Conservation (phyloP, 2,888 invertebrate genomes). For the Toxonevra muliebris region DNA sequence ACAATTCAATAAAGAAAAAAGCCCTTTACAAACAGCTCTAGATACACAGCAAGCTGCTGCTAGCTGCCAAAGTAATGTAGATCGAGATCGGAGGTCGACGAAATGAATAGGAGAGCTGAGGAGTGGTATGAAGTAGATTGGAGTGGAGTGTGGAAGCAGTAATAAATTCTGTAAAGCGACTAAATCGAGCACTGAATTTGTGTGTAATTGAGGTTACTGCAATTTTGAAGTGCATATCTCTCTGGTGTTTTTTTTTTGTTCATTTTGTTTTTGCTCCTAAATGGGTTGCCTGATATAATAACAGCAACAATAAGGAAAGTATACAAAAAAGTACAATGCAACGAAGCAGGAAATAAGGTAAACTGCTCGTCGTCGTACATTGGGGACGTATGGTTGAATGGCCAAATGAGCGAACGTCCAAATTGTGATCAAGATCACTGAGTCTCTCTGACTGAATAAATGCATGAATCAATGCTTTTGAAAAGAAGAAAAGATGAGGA, state of each 20-base stretch:
- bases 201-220: conserved; percentile 57
- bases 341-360: conserved; percentile 12
- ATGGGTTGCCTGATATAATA: background rate
- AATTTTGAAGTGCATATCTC: conserved; percentile 48
- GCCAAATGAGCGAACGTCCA: conserved; percentile 44
- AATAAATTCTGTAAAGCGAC: conserved; percentile 21
- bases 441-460: conserved; percentile 28
- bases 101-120: background rate
- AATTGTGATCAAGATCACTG: conserved; percentile 56
- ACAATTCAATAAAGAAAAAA: background rate
- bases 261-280: background rate
- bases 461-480: conserved; percentile 23
- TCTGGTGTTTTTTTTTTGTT: conserved; percentile 44
- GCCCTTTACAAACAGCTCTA: conserved; percentile 14
- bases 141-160: conserved; percentile 10
- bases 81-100: background rate
- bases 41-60: too few relatives aligned
- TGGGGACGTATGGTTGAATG: conserved; percentile 37
- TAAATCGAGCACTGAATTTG: conserved; percentile 27
- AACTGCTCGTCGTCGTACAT: conserved; percentile 23
- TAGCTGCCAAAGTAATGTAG: background rate
- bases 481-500: conserved; percentile 6
- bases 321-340: background rate
- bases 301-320: background rate
- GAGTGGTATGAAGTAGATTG: too few relatives aligned